These are phyloP conservation scores for Tragopan temminckii DNA, from an alignment of 2,797 vertebrate species.

Conservation along the genomic window DNA sequence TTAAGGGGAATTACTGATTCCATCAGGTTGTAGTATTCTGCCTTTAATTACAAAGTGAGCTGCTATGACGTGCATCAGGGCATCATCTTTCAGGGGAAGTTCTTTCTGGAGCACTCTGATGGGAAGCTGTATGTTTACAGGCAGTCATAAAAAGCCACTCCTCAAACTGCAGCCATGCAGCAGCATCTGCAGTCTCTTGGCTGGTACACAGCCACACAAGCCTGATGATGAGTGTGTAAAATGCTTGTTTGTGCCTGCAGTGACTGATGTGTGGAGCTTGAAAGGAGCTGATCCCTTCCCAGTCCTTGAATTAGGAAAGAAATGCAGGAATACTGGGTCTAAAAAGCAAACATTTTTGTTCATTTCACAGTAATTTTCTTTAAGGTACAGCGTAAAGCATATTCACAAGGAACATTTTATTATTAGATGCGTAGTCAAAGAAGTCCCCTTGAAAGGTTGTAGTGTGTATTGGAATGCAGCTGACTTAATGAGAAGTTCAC, in stretches of 20 bases:
- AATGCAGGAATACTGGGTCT: neutral
- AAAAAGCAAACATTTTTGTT: conserved; percentile 11
- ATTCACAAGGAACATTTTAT: neutral
- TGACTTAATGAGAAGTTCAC: neutral
- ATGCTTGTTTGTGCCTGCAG: neutral
- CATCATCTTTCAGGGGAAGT: neutral
- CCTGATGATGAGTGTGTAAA: neutral
- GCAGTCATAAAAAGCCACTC: neutral
- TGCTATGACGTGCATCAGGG: neutral
- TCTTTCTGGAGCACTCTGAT: neutral
- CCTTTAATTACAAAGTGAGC: neutral
- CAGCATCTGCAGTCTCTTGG: neutral
- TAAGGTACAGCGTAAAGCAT: neutral
- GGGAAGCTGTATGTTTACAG: neutral
- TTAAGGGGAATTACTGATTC: neutral
- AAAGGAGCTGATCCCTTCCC: neutral
- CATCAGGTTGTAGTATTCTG: rapidly evolving
- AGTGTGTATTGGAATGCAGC: neutral
- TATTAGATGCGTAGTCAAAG: neutral
- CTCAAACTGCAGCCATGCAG: neutral
- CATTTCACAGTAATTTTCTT: neutral
- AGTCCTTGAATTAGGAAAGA: neutral
- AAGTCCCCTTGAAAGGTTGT: neutral
- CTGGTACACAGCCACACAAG: neutral
- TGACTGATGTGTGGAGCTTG: neutral